These are phyloP conservation scores for Drosophila atripex DNA, from an alignment of 2,888 invertebrate genomes.

Conservation along the genomic window DNA sequence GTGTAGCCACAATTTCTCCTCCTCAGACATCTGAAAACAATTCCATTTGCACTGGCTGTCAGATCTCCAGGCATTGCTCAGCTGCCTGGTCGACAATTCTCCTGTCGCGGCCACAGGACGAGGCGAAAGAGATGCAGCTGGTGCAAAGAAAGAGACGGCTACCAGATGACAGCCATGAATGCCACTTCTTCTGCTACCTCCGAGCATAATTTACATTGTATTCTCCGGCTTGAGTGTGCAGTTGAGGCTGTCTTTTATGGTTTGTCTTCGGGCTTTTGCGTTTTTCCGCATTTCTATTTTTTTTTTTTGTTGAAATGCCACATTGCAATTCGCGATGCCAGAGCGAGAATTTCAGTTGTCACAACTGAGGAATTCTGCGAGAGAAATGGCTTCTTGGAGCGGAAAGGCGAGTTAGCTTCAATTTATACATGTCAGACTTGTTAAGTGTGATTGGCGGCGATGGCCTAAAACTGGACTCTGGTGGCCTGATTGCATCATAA, in stretches of 20 bases:
- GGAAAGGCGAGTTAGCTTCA: conserved; percentile 45
- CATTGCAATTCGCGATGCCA: conserved; percentile 14
- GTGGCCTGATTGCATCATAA: conserved; percentile 73
- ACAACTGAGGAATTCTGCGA: conserved; percentile 10
- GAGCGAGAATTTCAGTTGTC: conserved; percentile 34
- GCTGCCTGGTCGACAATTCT: conserved; percentile 42
- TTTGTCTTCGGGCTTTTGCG: conserved; percentile 22
- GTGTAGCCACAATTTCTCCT: conserved; percentile 27
- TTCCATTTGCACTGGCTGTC: conserved; percentile 68
- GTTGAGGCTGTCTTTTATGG: conserved; percentile 45
- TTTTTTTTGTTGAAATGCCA: conserved; percentile 4
- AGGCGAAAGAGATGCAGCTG: conserved; percentile 43
- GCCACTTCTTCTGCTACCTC: conserved; percentile 57
- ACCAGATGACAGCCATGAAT: conserved; percentile 68
- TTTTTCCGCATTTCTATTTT: conserved; percentile 5
- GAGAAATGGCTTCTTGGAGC: conserved; percentile 6
- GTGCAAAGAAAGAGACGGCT: conserved; percentile 10
- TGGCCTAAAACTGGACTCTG: conserved; percentile 57
- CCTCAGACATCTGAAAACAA: conserved; percentile 53
- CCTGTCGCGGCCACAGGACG: conserved; percentile 32
- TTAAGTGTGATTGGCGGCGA: conserved; percentile 59
- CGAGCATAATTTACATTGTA: conserved; percentile 55
- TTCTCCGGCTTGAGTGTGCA: conserved; percentile 36
- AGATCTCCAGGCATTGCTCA: conserved; percentile 51
- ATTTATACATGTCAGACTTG: conserved; percentile 64